Conservation (phyloP, 2,113 vertebrate species). For the Eidolon helvum region DNA sequence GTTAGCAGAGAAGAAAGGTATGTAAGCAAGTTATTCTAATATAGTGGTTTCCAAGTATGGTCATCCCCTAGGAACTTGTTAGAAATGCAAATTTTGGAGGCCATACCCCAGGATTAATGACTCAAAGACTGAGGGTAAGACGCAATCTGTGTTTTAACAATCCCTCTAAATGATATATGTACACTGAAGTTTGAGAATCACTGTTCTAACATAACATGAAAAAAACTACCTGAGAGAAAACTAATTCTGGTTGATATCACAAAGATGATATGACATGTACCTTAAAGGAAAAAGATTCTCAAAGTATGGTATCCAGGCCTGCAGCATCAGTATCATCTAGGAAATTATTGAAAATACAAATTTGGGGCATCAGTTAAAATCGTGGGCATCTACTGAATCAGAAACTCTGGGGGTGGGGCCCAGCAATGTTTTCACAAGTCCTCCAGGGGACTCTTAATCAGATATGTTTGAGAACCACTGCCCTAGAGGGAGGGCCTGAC, state of each 20-base stretch:
- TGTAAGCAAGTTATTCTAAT: not conserved
- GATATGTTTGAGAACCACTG: not conserved
- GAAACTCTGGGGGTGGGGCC: not conserved
- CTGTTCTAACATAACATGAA: not conserved
- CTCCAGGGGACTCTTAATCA: not conserved
- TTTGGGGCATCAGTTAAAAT: not conserved
- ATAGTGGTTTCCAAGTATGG: not conserved
- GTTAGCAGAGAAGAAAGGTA: not conserved
- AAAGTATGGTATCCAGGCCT: not conserved
- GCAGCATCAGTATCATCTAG: not conserved
- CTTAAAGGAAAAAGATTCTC: not conserved
- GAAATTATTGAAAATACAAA: not conserved
- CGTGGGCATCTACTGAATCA: not conserved
- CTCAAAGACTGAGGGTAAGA: not conserved
- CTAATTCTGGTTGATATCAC: not conserved
- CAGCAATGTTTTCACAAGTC: not conserved
- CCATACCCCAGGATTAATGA: not conserved
- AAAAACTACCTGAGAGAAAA: not conserved
- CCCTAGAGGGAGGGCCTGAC: not conserved
- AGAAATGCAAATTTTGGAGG: not conserved
- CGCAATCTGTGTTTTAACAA: not conserved
- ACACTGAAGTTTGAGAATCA: not conserved
- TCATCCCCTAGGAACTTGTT: not conserved
- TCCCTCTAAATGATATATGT: not conserved
- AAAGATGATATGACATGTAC: not conserved